Evolutionary conservation across 2,113 vertebrate genomes (phyloP), one percentile per base, ranked within the genome.

Genomic region (Mirza zaza): DNA sequence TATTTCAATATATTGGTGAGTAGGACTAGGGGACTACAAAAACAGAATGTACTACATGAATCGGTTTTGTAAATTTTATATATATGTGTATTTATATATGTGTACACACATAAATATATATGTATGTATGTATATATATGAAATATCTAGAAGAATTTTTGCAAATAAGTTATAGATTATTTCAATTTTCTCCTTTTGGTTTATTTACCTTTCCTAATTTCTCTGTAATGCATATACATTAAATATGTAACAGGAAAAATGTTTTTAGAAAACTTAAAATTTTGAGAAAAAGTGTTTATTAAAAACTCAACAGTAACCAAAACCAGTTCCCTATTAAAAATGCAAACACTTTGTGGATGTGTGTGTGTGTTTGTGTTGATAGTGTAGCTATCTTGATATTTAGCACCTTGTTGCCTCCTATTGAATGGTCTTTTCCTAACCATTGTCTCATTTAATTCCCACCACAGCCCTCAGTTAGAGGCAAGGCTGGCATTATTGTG

Each of bases 201-300:
- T 87, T 71, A 91, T 77, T 94, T 63, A 75, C 20, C 34, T 36
- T 82, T 57, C 36, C 14, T 52, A 25, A 55, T 92, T 93, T 92
- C 29, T 90, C 10, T 79, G n/a, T 79, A 55, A 55, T 50, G 76
- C 42, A 55, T 76, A 42, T n/a, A 52, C 7, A 55, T 79, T 83
- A 70, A 90, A 92, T 65, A 79, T 61, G 1, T 84, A 88, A 80
- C 23, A 83, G 63, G n/a, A 84, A 75, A 79, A 95, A 45, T 95
- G 59, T 82, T 95, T 92, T 90, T 79, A 90, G 63, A 92, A 94
- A 77, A 90, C 32, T 96, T 96, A 50, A 80, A 48, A 63, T 85
- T 80, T 91, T 88, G 94, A 81, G 70, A 61, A 91, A 87, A 81
- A 36, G 11, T 80, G 9, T 50, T 90, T 70, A 68, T 14, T 65